A percentile compares a stretch with the other conserved stretches of the same genome.
Evolutionary conservation across 2,113 vertebrate genomes (phyloP).

Genomic region (Xyrauchen texanus): DNA sequence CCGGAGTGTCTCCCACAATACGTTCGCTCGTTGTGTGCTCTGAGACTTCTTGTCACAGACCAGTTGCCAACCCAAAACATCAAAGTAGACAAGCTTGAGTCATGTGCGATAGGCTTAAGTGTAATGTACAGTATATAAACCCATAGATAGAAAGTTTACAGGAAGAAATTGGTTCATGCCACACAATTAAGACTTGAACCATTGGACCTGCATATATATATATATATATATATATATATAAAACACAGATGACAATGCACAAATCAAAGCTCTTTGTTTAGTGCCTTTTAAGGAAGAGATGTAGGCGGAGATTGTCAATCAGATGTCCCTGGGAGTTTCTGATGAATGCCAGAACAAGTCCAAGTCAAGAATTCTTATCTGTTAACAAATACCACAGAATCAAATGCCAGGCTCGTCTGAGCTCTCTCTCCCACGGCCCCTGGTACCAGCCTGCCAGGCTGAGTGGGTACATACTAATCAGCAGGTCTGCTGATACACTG

Average conservation of each 20-base stretch:
- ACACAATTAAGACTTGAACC: too few relatives aligned
- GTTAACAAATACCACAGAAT: constrained; percentile 29
- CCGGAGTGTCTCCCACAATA: too few relatives aligned
- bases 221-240: too few relatives aligned
- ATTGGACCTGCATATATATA: too few relatives aligned
- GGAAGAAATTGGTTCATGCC: too few relatives aligned
- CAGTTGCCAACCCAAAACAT: too few relatives aligned
- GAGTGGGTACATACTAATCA: constrained; percentile 1
- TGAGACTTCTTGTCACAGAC: too few relatives aligned
- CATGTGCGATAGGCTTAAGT: too few relatives aligned
- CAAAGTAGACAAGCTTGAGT: too few relatives aligned
- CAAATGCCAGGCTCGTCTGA: constrained; percentile 25
- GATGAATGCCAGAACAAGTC: constrained; percentile 29
- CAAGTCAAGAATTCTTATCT: constrained; percentile 18
- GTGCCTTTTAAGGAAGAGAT: constrained; percentile 5
- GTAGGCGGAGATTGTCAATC: background rate
- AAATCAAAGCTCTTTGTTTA: background rate
- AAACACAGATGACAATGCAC: background rate
- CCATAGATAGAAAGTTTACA: too few relatives aligned
- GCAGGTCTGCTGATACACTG: background rate
- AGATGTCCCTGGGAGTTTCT: constrained; percentile 13
- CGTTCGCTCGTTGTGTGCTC: too few relatives aligned
- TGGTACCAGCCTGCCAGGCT: constrained; percentile 5
- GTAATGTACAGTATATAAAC: too few relatives aligned
- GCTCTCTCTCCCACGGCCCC: constrained; percentile 22